Evolutionary conservation across 2,888 invertebrate species (phyloP).

Genomic region (Villa cingulata): DNA sequence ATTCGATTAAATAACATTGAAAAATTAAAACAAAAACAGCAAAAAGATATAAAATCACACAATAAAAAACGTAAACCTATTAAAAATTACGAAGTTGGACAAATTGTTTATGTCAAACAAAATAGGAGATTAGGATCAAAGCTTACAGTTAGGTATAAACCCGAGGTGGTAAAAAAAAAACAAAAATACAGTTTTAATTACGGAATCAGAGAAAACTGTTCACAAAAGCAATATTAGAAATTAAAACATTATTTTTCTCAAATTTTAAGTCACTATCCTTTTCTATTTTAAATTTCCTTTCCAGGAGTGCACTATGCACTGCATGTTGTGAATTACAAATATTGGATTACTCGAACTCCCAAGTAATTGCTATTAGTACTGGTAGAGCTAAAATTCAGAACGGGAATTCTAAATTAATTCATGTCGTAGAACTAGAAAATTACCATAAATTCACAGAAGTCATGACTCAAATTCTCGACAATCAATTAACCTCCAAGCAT

Average conservation of each 20-base stretch:
- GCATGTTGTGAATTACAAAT: neutral
- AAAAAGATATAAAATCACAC: conserved; percentile 3
- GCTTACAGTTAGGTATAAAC: neutral
- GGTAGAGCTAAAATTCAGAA: too few relatives aligned
- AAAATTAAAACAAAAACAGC: conserved; percentile 3
- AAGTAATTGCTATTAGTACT: too few relatives aligned
- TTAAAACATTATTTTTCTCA: neutral
- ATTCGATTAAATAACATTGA: neutral
- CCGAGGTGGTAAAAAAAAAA: conserved; percentile 3
- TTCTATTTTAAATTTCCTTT: neutral
- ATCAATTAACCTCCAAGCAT: neutral
- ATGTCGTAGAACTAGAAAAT: too few relatives aligned
- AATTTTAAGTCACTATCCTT: too few relatives aligned
- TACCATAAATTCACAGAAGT: too few relatives aligned
- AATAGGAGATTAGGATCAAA: conserved; percentile 6
- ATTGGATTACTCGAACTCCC: too few relatives aligned
- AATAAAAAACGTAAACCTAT: conserved; percentile 2
- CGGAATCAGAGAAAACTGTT: conserved; percentile 3
- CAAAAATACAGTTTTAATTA: conserved; percentile 2
- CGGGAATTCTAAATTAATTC: too few relatives aligned
- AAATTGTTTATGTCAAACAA: neutral
- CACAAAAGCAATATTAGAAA: conserved; percentile 6
- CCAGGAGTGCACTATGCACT: neutral
- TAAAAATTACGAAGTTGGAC: conserved; percentile 4
- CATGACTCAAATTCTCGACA: too few relatives aligned